Evolutionary conservation across 2,888 invertebrate species (phyloP).

Genomic region (Microplitis deprimator): DNA sequence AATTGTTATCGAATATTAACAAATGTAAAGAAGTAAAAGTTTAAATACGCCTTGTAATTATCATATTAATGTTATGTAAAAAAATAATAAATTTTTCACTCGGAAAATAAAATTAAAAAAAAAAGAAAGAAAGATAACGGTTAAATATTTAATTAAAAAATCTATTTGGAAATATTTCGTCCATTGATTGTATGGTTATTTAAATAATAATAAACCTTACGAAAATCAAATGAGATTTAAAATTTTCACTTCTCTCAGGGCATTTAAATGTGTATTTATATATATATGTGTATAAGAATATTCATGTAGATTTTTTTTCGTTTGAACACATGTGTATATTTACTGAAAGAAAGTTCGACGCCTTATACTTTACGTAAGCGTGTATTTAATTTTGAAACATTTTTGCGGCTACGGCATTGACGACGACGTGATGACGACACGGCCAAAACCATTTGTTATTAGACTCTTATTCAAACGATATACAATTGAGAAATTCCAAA

Average conservation of each 20-base stretch:
- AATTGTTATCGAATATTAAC: background rate
- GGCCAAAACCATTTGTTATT: constrained; percentile 25
- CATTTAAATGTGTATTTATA: background rate
- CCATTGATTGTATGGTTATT: background rate
- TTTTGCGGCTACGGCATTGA: constrained; percentile 57
- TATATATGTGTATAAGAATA: background rate
- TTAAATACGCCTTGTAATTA: background rate
- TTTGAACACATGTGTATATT: constrained; percentile 6
- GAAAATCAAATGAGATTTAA: background rate
- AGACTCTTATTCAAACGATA: constrained; percentile 23
- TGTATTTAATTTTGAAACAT: constrained; percentile 58
- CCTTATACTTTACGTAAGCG: constrained; percentile 49
- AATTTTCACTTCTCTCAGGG: constrained; percentile 5
- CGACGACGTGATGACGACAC: constrained; percentile 53
- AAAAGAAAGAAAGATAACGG: background rate
- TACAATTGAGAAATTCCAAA: constrained; percentile 38
- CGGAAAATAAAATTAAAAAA: background rate
- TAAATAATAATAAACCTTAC: background rate
- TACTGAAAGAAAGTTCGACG: constrained; percentile 22
- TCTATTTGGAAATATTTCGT: background rate
- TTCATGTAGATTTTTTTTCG: background rate
- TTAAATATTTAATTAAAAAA: background rate
- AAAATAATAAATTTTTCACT: too few relatives aligned
- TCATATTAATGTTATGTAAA: background rate
- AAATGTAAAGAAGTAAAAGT: background rate